A percentile compares a stretch with the other conserved stretches of the same genome.
Conservation (phyloP, 2,888 invertebrate genomes). For the Torymus tubicola region DNA sequence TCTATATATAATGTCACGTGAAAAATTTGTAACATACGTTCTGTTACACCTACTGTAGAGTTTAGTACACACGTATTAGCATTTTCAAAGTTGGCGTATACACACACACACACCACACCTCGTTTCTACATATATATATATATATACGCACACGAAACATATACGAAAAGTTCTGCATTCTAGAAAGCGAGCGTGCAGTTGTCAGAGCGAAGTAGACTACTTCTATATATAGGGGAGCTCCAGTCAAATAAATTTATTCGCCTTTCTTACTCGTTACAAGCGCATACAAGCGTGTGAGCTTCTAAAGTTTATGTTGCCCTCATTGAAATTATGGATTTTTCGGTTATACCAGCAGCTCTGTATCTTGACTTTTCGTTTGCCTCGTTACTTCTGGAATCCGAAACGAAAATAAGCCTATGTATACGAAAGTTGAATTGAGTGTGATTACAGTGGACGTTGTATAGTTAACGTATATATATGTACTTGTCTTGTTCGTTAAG, state of each 20-base stretch:
- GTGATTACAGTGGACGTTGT: no score
- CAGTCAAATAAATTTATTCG: slow-evolving; percentile 35
- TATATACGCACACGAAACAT: not conserved
- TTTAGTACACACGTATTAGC: not conserved
- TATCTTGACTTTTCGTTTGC: no score
- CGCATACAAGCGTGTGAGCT: not conserved
- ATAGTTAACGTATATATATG: no score
- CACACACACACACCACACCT: not conserved
- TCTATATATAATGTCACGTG: no score
- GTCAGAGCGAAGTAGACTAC: not conserved
- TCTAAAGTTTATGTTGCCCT: slow-evolving; percentile 13
- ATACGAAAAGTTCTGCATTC: slow-evolving; percentile 6
- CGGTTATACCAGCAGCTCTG: not conserved
- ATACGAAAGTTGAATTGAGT: no score
- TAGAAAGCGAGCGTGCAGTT: slow-evolving; percentile 23
- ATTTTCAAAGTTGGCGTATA: not conserved
- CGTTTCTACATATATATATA: not conserved
- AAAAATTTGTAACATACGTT: no score
- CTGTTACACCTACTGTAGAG: no score
- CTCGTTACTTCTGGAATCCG: no score
- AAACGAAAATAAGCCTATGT: no score
- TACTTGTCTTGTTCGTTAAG: no score
- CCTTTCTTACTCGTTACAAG: slow-evolving; percentile 16
- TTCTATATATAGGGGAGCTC: not conserved
- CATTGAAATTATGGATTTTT: slow-evolving; percentile 31